These are phyloP conservation scores for Torymus aiolomorphi DNA, from an alignment of 2,888 invertebrate species.

Conservation along the genomic window DNA sequence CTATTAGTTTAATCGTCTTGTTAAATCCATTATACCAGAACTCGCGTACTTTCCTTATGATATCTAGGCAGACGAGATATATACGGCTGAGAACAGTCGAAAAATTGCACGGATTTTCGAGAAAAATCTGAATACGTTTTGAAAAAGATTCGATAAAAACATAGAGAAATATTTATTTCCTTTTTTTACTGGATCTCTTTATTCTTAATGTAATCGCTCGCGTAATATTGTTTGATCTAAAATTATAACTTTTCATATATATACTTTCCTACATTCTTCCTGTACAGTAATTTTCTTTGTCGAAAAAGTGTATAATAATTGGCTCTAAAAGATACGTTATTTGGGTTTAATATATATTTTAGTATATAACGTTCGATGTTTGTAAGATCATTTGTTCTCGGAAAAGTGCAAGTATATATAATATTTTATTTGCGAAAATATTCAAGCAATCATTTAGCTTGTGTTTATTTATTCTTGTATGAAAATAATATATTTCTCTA, in stretches of 20 bases:
- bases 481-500: constrained; percentile 51
- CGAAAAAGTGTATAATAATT: constrained; percentile 48
- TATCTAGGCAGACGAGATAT: constrained; percentile 37
- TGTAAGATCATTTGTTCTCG: constrained; percentile 36
- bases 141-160: constrained; percentile 29
- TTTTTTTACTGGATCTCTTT: not conserved
- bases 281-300: constrained; percentile 41
- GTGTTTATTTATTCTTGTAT: constrained; percentile 28
- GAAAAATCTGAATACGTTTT: constrained; percentile 27
- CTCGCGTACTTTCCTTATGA: constrained; percentile 28
- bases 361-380: constrained; percentile 44
- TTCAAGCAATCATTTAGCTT: constrained; percentile 42
- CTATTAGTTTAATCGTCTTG: constrained; percentile 2
- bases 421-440: constrained; percentile 47
- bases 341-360: constrained; percentile 25
- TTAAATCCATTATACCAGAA: constrained; percentile 3
- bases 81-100: constrained; percentile 23
- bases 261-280: constrained; percentile 35
- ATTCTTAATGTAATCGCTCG: constrained; percentile 1
- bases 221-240: constrained; percentile 35
- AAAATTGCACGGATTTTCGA: constrained; percentile 25
- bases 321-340: constrained; percentile 45
- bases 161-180: constrained; percentile 39
- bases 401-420: constrained; percentile 40
- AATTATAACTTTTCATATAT: constrained; percentile 31